phyloP scores from a whole-genome alignment of 2,888 invertebrate genomes.

The Dolichopus griseipennis region DNA sequence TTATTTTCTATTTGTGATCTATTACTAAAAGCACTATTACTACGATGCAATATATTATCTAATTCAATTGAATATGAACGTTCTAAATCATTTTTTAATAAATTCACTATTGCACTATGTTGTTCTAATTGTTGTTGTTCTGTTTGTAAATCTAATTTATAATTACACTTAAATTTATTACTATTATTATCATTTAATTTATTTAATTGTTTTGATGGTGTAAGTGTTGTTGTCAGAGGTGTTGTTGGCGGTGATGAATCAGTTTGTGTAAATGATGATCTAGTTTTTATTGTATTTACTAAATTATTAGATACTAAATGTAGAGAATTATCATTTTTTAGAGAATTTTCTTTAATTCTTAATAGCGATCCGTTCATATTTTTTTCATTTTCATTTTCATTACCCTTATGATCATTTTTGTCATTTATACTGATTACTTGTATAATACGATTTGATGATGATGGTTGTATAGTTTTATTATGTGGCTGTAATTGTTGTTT shows the following conservation, averaged over 20 bases:
- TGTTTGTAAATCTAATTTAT: not conserved
- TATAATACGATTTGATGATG: not conserved
- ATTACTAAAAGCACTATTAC: conserved; percentile 10
- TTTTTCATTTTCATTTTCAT: too few species aligned
- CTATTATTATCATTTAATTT: not conserved
- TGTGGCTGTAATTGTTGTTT: not conserved
- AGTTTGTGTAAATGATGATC: not conserved
- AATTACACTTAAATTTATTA: not conserved
- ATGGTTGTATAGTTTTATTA: not conserved
- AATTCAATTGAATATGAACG: conserved; percentile 18
- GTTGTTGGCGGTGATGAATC: not conserved
- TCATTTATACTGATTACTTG: not conserved
- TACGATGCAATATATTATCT: conserved; percentile 20
- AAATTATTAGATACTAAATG: not conserved
- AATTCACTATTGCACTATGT: not conserved
- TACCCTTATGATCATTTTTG: too few species aligned
- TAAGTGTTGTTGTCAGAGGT: too few species aligned
- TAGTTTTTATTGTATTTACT: not conserved
- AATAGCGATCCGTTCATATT: not conserved
- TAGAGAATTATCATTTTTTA: not conserved
- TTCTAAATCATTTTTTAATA: conserved; percentile 1
- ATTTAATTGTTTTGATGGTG: not conserved
- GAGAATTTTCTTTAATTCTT: not conserved
- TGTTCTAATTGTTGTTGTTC: not conserved
- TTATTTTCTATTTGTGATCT: not conserved